Conservation (phyloP, 2,113 vertebrate genomes). For the Phrynosoma blainvillii region DNA sequence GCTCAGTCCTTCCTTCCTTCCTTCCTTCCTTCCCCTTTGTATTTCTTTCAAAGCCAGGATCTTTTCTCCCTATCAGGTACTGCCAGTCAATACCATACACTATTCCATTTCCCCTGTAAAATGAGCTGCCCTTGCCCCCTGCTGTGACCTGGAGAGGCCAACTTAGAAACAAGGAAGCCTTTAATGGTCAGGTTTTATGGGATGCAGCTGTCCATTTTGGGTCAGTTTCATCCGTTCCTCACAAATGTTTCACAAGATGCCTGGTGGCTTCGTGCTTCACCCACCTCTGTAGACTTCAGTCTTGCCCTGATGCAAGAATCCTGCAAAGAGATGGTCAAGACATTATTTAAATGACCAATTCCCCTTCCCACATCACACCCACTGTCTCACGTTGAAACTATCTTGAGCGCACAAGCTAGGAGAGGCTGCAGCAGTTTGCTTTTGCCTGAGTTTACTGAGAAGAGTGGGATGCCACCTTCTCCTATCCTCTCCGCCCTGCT, state of each 20-base stretch:
- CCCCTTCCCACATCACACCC: neutral
- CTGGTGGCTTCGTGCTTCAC: constrained; percentile 17
- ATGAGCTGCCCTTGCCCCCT: neutral
- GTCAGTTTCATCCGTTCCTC: constrained; percentile 4
- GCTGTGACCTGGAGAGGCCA: neutral
- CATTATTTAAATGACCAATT: neutral
- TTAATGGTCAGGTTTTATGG: constrained; percentile 9
- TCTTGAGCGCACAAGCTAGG: neutral
- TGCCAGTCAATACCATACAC: neutral
- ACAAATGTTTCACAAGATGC: constrained; percentile 55
- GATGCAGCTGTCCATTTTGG: constrained; percentile 10
- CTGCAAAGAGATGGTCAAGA: neutral
- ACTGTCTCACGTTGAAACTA: neutral
- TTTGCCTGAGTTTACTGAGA: too few species aligned
- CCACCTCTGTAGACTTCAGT: neutral
- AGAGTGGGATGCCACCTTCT: too few species aligned
- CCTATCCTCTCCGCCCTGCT: too few species aligned
- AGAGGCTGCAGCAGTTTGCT: too few species aligned
- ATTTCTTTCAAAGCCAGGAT: neutral
- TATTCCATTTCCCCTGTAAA: neutral
- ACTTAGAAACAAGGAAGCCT: constrained; percentile 20
- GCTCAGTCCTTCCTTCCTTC: neutral
- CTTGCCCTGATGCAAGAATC: neutral
- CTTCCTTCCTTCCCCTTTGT: neutral
- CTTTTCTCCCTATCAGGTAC: neutral